These are phyloP conservation scores for Philaethria dido DNA, from an alignment of 2,888 invertebrate species.

Conservation along the genomic window DNA sequence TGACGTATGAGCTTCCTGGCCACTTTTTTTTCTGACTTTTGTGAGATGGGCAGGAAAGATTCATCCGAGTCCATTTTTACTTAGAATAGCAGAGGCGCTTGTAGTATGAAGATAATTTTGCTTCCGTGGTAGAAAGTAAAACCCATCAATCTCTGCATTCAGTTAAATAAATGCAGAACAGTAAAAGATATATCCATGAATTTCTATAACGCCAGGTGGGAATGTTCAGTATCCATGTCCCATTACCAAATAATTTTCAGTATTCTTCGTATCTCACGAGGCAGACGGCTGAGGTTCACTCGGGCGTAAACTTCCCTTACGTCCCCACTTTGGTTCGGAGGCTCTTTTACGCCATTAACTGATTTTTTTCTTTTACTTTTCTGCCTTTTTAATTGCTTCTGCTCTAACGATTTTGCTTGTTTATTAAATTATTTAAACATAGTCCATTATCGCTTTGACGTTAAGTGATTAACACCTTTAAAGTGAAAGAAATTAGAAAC, in stretches of 20 bases:
- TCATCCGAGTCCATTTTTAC: too few relatives aligned
- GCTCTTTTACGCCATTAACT: background rate
- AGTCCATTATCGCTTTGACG: background rate
- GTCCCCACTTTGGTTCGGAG: background rate
- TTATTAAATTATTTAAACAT: background rate
- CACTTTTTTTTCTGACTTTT: too few relatives aligned
- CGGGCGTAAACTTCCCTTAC: background rate
- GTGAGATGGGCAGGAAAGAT: too few relatives aligned
- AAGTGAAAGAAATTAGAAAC: background rate
- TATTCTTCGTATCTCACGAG: constrained; percentile 1
- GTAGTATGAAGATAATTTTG: too few relatives aligned
- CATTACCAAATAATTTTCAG: too few relatives aligned
- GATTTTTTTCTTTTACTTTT: constrained; percentile 11
- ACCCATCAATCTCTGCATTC: background rate
- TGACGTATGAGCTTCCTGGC: too few relatives aligned
- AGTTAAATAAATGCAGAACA: background rate
- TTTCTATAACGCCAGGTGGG: too few relatives aligned
- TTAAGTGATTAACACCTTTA: background rate
- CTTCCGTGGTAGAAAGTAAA: background rate
- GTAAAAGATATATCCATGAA: background rate
- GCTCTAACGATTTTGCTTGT: background rate
- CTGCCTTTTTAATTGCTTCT: background rate
- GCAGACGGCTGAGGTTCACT: background rate
- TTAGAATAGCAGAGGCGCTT: too few relatives aligned
- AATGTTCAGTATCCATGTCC: too few relatives aligned